These are phyloP conservation scores for Chelon labrosus DNA, from an alignment of 2,797 vertebrate genomes.

Conservation along the genomic window DNA sequence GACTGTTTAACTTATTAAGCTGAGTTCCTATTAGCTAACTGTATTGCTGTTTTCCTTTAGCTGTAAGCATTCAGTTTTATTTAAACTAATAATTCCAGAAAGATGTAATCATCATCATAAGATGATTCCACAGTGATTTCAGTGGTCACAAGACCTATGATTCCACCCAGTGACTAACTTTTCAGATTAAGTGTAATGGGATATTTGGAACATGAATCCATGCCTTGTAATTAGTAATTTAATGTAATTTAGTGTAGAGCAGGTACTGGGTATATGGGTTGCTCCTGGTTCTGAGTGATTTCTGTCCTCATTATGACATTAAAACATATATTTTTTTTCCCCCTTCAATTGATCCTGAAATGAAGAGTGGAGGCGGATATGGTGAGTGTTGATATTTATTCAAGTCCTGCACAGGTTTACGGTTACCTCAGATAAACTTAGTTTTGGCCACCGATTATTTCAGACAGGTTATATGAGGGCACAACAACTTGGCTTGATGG, in stretches of 20 bases:
- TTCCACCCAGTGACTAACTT: conserved; percentile 16
- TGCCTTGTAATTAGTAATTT: no score
- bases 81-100: neutral
- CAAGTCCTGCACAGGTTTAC: conserved; percentile 24
- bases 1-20: no score
- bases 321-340: conserved; percentile 17
- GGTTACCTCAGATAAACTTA: neutral
- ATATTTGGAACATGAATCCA: conserved; percentile 28
- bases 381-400: conserved; percentile 86
- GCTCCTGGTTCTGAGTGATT: neutral
- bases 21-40: no score
- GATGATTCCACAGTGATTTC: neutral
- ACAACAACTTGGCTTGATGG: neutral
- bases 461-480: neutral
- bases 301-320: conserved; percentile 13
- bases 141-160: conserved; percentile 4
- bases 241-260: neutral
- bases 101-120: neutral
- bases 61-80: neutral
- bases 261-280: neutral
- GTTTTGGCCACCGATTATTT: neutral
- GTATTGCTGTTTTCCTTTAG: neutral
- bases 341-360: conserved; percentile 44
- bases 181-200: conserved; percentile 11
- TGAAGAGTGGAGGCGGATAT: conserved; percentile 94